Evolutionary conservation across 1,140 invertebrate species (phyloP).

Genomic region (Microvelia longipes): DNA sequence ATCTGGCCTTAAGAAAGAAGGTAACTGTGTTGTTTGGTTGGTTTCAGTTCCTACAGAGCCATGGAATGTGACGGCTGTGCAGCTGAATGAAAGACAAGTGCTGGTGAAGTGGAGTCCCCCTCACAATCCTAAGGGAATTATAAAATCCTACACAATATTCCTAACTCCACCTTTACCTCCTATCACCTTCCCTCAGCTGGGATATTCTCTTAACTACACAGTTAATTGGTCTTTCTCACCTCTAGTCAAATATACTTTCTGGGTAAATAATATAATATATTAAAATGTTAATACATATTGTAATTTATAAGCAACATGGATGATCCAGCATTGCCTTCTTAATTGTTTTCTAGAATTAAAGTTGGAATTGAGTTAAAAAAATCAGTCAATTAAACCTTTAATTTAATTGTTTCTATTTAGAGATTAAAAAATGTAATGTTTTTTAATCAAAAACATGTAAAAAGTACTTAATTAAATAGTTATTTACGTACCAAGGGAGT

Average conservation of each 20-base stretch:
- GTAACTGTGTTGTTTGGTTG: no score
- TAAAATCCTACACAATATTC: conserved; percentile 46
- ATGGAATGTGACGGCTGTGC: conserved; percentile 41
- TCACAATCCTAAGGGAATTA: conserved; percentile 40
- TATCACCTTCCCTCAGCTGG: conserved; percentile 22
- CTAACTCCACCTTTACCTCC: conserved; percentile 40
- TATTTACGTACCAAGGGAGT: no score
- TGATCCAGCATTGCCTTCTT: no score
- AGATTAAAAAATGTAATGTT: no score
- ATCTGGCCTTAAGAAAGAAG: no score
- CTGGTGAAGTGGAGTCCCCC: conserved; percentile 51
- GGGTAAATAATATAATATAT: conserved; percentile 36
- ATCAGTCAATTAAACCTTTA: no score
- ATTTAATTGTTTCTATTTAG: no score
- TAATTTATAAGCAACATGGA: no score
- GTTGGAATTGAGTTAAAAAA: no score
- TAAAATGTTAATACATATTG: not conserved
- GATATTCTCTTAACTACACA: not conserved
- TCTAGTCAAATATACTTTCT: conserved; percentile 52
- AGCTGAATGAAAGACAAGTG: conserved; percentile 44
- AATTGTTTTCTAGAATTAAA: no score
- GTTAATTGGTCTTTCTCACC: conserved; percentile 39
- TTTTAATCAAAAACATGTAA: no score
- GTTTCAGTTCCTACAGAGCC: conserved; percentile 47
- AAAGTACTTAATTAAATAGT: no score